Percentiles rank a stretch among this genome's conserved stretches.
phyloP scores from a whole-genome alignment of 2,888 invertebrate genomes.

The Phasia obesa region DNA sequence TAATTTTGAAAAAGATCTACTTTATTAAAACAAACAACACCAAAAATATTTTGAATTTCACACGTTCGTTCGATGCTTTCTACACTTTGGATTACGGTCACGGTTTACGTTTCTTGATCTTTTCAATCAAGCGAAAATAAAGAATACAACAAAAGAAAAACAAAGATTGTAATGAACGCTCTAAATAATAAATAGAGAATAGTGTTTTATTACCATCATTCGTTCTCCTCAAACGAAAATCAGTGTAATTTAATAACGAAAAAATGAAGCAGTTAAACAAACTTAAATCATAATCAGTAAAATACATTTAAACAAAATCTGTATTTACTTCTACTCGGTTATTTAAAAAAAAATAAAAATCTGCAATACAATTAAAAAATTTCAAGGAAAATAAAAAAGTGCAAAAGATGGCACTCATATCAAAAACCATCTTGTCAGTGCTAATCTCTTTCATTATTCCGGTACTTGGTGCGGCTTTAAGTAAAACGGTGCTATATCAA shows the following conservation, averaged over 20 bases:
- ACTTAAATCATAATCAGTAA: slow-evolving; percentile 69
- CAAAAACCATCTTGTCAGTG: slow-evolving; percentile 78
- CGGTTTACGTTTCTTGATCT: slow-evolving; percentile 72
- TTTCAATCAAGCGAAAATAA: slow-evolving; percentile 26
- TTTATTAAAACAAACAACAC: slow-evolving; percentile 41
- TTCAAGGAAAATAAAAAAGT: slow-evolving; percentile 58
- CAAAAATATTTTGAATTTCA: slow-evolving; percentile 40
- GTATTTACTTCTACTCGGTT: slow-evolving; percentile 61
- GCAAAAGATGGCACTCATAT: slow-evolving; percentile 75
- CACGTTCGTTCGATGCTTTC: slow-evolving; percentile 71
- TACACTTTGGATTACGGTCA: slow-evolving; percentile 80
- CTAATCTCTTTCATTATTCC: slow-evolving; percentile 81
- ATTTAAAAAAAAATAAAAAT: slow-evolving; percentile 27
- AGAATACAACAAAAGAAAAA: slow-evolving; percentile 44
- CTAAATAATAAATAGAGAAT: slow-evolving; percentile 42
- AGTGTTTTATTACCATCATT: slow-evolving; percentile 25
- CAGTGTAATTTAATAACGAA: slow-evolving; percentile 62
- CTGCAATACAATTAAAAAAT: slow-evolving; percentile 29
- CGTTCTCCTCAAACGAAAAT: slow-evolving; percentile 33
- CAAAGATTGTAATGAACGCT: slow-evolving; percentile 59
- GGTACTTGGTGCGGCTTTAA: slow-evolving; percentile 81
- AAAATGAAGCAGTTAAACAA: slow-evolving; percentile 68
- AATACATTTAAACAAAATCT: slow-evolving; percentile 65
- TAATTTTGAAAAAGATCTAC: slow-evolving; percentile 67
- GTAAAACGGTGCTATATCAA: slow-evolving; percentile 85